Evolutionary conservation across 2,113 vertebrate genomes (phyloP).

Genomic region (Amphiprion percula): DNA sequence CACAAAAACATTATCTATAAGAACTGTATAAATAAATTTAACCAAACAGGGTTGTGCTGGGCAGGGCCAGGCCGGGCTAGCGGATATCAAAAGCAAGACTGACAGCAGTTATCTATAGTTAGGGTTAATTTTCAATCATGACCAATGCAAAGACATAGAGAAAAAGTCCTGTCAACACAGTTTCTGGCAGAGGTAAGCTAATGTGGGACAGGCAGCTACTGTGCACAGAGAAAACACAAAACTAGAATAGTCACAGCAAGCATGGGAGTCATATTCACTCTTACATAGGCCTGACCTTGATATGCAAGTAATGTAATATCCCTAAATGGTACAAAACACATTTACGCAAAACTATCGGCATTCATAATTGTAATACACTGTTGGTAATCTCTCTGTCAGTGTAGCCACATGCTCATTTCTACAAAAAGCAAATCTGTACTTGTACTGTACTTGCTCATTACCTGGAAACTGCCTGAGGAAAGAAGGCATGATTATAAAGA

Average conservation of each 20-base stretch:
- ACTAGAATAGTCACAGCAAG: background rate
- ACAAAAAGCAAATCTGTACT: background rate
- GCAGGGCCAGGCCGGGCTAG: background rate
- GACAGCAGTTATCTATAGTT: constrained; percentile 28
- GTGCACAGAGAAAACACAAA: background rate
- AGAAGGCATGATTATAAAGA: background rate
- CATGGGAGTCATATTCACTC: background rate
- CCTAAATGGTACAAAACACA: background rate
- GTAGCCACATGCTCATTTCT: background rate
- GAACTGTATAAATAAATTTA: background rate
- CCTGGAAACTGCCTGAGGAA: background rate
- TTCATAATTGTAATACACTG: background rate
- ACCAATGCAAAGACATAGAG: constrained; percentile 4
- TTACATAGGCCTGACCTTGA: background rate
- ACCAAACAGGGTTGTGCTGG: too few relatives aligned
- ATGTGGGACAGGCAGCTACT: background rate
- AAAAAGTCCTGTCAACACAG: background rate
- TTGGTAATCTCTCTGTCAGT: too few relatives aligned
- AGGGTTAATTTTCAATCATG: constrained; percentile 57
- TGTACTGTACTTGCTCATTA: background rate
- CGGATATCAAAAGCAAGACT: background rate
- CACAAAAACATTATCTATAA: background rate
- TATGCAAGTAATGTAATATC: background rate
- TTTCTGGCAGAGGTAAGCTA: background rate
- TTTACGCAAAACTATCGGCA: rapidly evolving